Base-by-base conservation (phyloP, 2,113 vertebrate species). In the Solea solea region DNA sequence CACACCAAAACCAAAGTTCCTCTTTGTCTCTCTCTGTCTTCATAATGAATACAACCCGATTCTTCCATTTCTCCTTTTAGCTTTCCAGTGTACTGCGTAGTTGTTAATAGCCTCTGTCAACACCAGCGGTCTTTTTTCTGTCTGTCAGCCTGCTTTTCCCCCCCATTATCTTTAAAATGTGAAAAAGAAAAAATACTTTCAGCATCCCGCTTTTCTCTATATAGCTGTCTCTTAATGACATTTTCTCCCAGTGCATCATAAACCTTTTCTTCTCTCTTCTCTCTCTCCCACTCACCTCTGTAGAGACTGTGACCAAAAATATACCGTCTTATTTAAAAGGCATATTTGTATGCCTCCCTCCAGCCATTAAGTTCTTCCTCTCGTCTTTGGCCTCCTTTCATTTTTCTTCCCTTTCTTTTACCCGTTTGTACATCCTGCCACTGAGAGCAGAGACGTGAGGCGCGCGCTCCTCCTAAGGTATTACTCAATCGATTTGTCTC, bases 181-280 rank as follows among this genome's bases (percentile, higher is more conserved):
- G 11, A 63, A 89, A 48, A 10, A 10, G 14, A 48, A 48, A 52
- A 84, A 88, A 88, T 71, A 80, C 69, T 86, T 83, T 78, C 75
- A 84, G 77, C 71, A 53, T 85, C 59, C 53, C 64, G 78, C 87
- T 81, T 88, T 86, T 88, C 73, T 89, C 79, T 78, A 42, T 81
- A 79, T 84, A 70, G 81, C 87, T 87, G 83, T 89, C 86, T 86
- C 70, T 83, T 88, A 89, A 78, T 88, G 83, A 88, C 89, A 90
- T 79, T 75, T 82, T 83, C 84, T 61, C 76, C 40, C 12, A 11
- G 40, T 74, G 64, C 78, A 80, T 82, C 72, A 74, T 80, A 76
- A 87, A 76, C 76, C 76, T 71, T 85, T 70, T 81, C 77, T 74
- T 65, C 57, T 72, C 55, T 69, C 73, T 76, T 66, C 64, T 65